Base-by-base conservation (phyloP, 2,797 vertebrate species). In the Xenopus petersii region DNA sequence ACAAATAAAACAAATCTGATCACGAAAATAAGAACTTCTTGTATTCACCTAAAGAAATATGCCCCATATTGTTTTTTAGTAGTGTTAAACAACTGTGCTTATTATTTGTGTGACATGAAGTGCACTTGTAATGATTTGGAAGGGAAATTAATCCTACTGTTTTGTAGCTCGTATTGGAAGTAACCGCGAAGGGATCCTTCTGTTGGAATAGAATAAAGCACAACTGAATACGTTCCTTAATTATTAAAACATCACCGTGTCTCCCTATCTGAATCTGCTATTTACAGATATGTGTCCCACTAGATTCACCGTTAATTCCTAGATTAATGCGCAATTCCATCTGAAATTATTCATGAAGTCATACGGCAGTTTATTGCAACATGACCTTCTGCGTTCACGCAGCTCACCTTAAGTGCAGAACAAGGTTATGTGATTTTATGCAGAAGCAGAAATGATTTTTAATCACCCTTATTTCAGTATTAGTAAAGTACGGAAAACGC, bases 311-410 rank as follows among this genome's bases (percentile, higher is more conserved):
- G 66, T 73, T 78, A 78, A 78, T 73, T 78, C 71, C 71, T 54
- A 78, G 76, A 78, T 73, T 70, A 78, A 78, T 73, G 65, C 73
- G 71, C 76, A 78, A 74, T 78, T 78, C 74, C 59, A 78, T 78
- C 60, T 73, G 66, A 74, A 78, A 74, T 78, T 73, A 78, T 78
- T 78, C 76, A 78, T 78, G 71, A 74, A 78, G 71, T 78, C 66
- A 74, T 61, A 73, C 71, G 64, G 71, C 76, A 74, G 76, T 74
- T 63, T 65, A 74, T 70, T 69, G 66, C 66, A 78, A 78, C 71
- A 78, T 65, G 71, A 78, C 76, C 76, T 78, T 78, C 76, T 74
- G 66, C 48, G 54, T 78, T 74, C 71, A 58, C 30, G 17, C 46
- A 56, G 54, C 63, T 58, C 70, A 78, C 67, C 71, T 70, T 69